Percentiles rank a stretch among this genome's conserved stretches.
phyloP scores from a whole-genome alignment of 2,113 vertebrate genomes.

The Setophaga petechia region DNA sequence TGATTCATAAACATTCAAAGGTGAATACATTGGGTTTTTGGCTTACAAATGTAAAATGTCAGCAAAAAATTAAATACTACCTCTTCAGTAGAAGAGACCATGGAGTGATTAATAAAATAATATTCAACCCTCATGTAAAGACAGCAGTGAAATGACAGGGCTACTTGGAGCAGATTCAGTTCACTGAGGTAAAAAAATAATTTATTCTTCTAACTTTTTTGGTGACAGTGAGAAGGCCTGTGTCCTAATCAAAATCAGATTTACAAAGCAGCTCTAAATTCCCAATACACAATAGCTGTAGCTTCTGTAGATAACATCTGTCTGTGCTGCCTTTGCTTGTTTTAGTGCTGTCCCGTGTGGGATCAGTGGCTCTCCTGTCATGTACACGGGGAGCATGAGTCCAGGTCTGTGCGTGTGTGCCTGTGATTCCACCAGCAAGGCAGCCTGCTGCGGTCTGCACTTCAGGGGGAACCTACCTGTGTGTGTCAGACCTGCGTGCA shows the following conservation, averaged over 20 bases:
- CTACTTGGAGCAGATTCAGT: background rate
- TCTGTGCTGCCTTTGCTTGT: background rate
- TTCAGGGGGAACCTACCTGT: background rate
- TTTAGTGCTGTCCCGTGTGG: background rate
- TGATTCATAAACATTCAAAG: constrained; percentile 22
- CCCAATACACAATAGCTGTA: background rate
- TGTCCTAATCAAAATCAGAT: background rate
- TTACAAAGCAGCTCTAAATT: background rate
- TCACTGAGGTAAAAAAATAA: background rate
- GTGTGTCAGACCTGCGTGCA: background rate
- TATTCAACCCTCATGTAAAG: background rate
- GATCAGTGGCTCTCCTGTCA: background rate
- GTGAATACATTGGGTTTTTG: background rate
- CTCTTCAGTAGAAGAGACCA: background rate
- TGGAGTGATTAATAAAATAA: constrained; percentile 16
- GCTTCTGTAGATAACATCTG: background rate
- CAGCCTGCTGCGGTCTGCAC: background rate
- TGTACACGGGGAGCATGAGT: rapidly evolving
- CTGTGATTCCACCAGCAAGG: background rate
- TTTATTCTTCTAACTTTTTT: background rate
- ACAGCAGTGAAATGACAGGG: background rate
- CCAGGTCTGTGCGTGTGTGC: background rate
- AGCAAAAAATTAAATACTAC: background rate
- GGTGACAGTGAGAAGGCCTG: background rate
- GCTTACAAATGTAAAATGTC: background rate